Percentiles rank a stretch among this genome's conserved stretches.
These are phyloP conservation scores for Drosophila parabipectinata DNA, from an alignment of 1,140 invertebrate species.

Conservation along the genomic window DNA sequence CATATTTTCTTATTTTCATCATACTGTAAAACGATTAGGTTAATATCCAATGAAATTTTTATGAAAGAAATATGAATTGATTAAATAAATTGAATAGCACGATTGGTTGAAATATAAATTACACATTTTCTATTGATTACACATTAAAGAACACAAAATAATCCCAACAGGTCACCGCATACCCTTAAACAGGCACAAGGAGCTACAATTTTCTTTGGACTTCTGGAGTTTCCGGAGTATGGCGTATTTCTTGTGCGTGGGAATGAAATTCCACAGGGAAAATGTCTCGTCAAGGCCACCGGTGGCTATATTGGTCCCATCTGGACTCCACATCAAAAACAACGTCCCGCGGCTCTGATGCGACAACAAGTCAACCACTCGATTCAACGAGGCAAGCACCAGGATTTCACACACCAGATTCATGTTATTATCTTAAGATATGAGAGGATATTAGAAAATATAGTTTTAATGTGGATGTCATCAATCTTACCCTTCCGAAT, in stretches of 20 bases:
- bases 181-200: slow-evolving; percentile 24
- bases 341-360: slow-evolving; percentile 58
- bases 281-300: slow-evolving; percentile 73
- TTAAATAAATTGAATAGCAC: slow-evolving; percentile 45
- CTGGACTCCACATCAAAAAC: slow-evolving; percentile 77
- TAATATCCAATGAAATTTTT: slow-evolving; percentile 47
- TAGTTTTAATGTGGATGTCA: background rate
- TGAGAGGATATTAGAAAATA: background rate
- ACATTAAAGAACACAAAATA: background rate
- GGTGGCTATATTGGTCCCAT: slow-evolving; percentile 74
- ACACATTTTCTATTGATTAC: slow-evolving; percentile 5
- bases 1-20: slow-evolving; percentile 27
- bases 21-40: slow-evolving; percentile 32
- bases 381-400: slow-evolving; percentile 71
- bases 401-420: slow-evolving; percentile 59
- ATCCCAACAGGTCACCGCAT: slow-evolving; percentile 24
- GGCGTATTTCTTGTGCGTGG: slow-evolving; percentile 24
- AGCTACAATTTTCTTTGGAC: slow-evolving; percentile 14
- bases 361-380: slow-evolving; percentile 68
- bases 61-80: slow-evolving; percentile 55
- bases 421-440: slow-evolving; percentile 37
- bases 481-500: slow-evolving; percentile 45
- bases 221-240: slow-evolving; percentile 11
- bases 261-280: slow-evolving; percentile 74
- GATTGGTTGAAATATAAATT: slow-evolving; percentile 24